A percentile compares a stretch with the other conserved stretches of the same genome.
These are phyloP conservation scores for Petrophora chlorosata DNA, from an alignment of 2,888 invertebrate genomes.

Conservation along the genomic window DNA sequence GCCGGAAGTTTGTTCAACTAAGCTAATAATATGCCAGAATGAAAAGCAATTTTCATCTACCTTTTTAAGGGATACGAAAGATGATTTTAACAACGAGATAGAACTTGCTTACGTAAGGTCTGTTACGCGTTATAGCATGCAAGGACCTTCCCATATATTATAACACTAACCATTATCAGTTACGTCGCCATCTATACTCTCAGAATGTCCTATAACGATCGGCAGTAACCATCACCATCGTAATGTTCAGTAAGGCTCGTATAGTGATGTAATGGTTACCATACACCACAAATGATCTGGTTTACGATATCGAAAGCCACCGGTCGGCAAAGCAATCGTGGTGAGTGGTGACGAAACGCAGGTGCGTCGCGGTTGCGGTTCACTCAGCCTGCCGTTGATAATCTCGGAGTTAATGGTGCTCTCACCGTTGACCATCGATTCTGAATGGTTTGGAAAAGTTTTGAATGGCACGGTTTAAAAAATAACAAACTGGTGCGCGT, in stretches of 20 bases:
- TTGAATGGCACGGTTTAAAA: conserved; percentile 13
- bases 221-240: not conserved
- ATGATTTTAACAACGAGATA: no score
- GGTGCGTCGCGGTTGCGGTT: conserved; percentile 26
- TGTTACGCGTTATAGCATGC: no score
- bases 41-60: no score
- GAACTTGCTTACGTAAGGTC: no score
- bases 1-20: no score
- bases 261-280: not conserved
- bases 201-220: no score
- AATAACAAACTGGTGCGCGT: no score
- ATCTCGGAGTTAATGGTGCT: conserved; percentile 13
- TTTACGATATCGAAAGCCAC: conserved; percentile 12
- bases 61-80: no score
- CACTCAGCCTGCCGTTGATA: conserved; percentile 17
- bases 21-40: no score
- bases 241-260: not conserved
- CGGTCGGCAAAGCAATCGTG: conserved; percentile 4
- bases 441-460: conserved; percentile 6
- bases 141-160: no score
- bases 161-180: no score
- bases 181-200: no score
- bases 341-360: conserved; percentile 13
- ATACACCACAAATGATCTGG: conserved; percentile 8
- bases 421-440: conserved; percentile 9